Conservation (phyloP, 2,113 vertebrate genomes). For the Grantiella picta region DNA sequence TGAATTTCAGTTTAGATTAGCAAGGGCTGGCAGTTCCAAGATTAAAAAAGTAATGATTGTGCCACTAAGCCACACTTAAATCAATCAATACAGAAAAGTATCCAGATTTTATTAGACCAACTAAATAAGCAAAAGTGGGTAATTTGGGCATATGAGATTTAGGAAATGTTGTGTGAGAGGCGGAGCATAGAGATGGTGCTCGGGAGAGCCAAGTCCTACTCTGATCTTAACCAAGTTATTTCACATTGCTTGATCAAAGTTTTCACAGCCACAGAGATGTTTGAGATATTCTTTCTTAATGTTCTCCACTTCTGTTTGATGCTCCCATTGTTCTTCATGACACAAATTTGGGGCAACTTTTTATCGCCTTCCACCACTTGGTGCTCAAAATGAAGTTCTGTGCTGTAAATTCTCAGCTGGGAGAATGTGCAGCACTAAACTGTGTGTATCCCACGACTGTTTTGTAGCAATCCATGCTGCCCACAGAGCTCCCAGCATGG, state of each 20-base stretch:
- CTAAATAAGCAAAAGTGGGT: conserved; percentile 34
- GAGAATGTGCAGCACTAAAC: background rate
- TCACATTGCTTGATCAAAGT: background rate
- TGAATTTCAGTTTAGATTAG: conserved; percentile 65
- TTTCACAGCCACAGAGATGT: background rate
- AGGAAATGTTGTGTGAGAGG: background rate
- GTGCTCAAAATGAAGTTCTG: background rate
- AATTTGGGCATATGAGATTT: background rate
- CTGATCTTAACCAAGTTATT: too few species aligned
- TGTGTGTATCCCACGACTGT: background rate
- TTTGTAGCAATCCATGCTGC: background rate
- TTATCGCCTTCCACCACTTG: fast-evolving
- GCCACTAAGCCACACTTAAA: conserved; percentile 64
- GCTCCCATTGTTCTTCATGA: background rate
- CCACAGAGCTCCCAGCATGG: background rate
- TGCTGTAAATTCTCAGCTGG: background rate
- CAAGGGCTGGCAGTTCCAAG: conserved; percentile 56
- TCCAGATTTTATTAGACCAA: conserved; percentile 60
- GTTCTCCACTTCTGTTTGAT: background rate
- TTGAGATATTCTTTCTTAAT: background rate
- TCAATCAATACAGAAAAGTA: conserved; percentile 66
- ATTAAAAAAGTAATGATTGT: conserved; percentile 77
- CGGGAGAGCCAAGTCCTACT: too few species aligned
- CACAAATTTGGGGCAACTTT: background rate
- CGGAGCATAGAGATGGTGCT: too few species aligned